Conservation (phyloP, 1,140 invertebrate species). For the Leptoteleia sp. region DNA sequence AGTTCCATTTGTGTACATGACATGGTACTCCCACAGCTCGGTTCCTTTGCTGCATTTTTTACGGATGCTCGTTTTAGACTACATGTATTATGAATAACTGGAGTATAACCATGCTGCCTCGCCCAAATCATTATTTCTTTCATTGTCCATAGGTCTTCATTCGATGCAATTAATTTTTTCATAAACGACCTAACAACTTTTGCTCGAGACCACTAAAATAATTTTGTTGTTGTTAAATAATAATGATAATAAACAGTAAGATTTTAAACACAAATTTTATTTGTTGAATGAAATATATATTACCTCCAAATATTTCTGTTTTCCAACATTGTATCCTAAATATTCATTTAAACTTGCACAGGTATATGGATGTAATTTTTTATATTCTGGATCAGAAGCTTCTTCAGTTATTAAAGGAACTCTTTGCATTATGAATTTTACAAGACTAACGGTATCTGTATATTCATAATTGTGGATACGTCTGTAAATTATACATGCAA, state of each 20-base stretch:
- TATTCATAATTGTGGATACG: slow-evolving; percentile 54
- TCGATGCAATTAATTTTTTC: slow-evolving; percentile 67
- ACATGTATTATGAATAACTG: slow-evolving; percentile 35
- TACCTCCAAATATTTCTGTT: slow-evolving; percentile 81
- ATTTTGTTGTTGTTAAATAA: no score
- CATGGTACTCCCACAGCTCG: slow-evolving; percentile 16
- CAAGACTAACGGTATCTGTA: slow-evolving; percentile 57
- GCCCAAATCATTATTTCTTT: slow-evolving; percentile 82
- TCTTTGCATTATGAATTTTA: slow-evolving; percentile 74
- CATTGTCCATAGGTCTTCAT: slow-evolving; percentile 78
- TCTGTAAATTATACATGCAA: slow-evolving; percentile 48
- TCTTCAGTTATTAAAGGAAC: slow-evolving; percentile 74
- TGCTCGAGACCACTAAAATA: slow-evolving; percentile 79
- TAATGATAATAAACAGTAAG: no score
- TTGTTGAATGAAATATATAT: no score
- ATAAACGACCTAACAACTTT: slow-evolving; percentile 74
- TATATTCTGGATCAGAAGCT: slow-evolving; percentile 75
- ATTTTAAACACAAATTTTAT: no score
- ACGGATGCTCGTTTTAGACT: slow-evolving; percentile 22
- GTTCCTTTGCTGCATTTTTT: slow-evolving; percentile 45
- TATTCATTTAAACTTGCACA: slow-evolving; percentile 78
- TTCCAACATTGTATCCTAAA: slow-evolving; percentile 80
- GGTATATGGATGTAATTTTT: slow-evolving; percentile 79
- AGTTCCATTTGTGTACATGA: slow-evolving; percentile 59
- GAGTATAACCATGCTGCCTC: slow-evolving; percentile 80